A percentile compares a stretch with the other conserved stretches of the same genome.
Conservation (phyloP, 2,888 invertebrate species). For the Orgyia antiqua region DNA sequence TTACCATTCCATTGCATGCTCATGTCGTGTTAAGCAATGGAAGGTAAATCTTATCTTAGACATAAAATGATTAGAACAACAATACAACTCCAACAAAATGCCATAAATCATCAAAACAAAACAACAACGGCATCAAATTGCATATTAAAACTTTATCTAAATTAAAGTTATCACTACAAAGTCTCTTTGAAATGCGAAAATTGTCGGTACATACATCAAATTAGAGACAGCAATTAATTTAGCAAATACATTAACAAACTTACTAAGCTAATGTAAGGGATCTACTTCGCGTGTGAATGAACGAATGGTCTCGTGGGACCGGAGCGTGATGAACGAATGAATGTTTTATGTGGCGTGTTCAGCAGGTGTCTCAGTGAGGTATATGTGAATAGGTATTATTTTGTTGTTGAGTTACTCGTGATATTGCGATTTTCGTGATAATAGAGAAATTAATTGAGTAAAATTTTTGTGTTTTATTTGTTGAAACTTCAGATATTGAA, state of each 20-base stretch:
- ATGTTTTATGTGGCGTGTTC: constrained; percentile 33
- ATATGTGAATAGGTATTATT: constrained; percentile 1
- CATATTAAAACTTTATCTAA: too few species aligned
- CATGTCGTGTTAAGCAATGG: too few species aligned
- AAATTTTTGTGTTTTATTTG: background rate
- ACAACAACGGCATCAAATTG: too few species aligned
- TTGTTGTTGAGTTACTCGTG: background rate
- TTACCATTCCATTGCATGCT: too few species aligned
- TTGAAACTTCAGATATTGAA: too few species aligned
- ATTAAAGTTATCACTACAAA: background rate
- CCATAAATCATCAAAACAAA: too few species aligned
- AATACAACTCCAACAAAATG: too few species aligned
- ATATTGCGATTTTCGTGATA: background rate
- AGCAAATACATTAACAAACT: constrained; percentile 17
- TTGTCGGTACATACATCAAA: constrained; percentile 9
- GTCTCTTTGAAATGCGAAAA: background rate
- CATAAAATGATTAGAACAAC: too few species aligned
- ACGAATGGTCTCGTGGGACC: constrained; percentile 30
- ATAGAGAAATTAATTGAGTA: background rate
- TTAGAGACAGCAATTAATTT: constrained; percentile 20
- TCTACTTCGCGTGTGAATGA: constrained; percentile 12
- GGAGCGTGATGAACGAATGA: constrained; percentile 40
- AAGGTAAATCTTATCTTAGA: too few species aligned
- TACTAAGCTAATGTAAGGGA: constrained; percentile 19
- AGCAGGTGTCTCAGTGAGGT: constrained; percentile 15